phyloP scores from a whole-genome alignment of 1,140 invertebrate species.

The Leptestheria dahalacensis region DNA sequence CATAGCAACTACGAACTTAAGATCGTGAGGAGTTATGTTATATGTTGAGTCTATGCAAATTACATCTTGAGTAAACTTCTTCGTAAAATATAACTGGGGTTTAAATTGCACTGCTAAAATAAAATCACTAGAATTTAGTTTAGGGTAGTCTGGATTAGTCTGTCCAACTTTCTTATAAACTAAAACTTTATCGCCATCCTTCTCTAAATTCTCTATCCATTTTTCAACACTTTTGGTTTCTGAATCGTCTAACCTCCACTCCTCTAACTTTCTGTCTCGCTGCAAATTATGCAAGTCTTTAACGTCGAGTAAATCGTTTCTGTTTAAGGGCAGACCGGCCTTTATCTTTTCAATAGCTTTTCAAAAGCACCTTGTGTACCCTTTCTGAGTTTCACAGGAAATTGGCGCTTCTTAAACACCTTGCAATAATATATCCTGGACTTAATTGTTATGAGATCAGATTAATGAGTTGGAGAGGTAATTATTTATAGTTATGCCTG shows the following conservation, averaged over 20 bases:
- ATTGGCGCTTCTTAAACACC: too few species aligned
- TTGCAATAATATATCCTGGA: too few species aligned
- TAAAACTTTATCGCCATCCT: not conserved
- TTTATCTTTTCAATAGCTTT: not conserved
- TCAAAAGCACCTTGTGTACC: too few species aligned
- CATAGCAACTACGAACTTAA: not conserved
- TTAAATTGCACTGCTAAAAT: not conserved
- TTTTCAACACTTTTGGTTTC: not conserved
- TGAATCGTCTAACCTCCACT: not conserved
- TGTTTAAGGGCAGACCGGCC: not conserved
- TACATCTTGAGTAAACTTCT: not conserved
- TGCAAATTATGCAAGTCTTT: not conserved
- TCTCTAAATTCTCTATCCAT: not conserved
- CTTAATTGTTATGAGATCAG: too few species aligned
- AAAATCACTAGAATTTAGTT: not conserved
- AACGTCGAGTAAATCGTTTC: not conserved
- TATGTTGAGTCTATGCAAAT: not conserved
- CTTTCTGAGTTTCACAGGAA: not conserved
- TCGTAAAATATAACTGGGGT: not conserved
- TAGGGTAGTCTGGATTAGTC: not conserved
- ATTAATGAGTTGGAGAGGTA: too few species aligned
- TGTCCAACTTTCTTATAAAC: not conserved
- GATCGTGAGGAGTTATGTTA: not conserved
- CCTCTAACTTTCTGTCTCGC: not conserved
- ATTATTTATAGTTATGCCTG: too few species aligned